A percentile compares a stretch with the other conserved stretches of the same genome.
Conservation (phyloP, 64 coral and sea anemone genomes). For the Porites australiensis region DNA sequence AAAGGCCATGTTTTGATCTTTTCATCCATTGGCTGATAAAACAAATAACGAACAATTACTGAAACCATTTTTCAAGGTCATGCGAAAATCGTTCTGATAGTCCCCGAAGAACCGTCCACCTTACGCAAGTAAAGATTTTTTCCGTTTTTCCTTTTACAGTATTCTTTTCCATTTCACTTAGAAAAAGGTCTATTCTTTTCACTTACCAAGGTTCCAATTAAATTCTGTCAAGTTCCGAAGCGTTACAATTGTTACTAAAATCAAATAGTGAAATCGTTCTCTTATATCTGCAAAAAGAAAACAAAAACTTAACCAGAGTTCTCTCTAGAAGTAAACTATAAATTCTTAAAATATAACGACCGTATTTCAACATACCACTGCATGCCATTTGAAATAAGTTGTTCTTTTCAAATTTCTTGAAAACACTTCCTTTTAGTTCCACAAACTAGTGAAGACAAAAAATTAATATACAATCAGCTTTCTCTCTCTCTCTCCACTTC, state of each 20-base stretch:
- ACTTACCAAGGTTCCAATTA: conserved; percentile 96
- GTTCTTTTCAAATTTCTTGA: conserved; percentile 99
- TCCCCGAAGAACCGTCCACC: no score
- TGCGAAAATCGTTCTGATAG: no score
- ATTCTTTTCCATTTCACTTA: no score
- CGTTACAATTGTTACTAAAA: conserved; percentile 86
- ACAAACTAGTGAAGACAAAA: conserved; percentile 76
- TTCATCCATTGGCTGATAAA: no score
- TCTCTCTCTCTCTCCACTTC: no score
- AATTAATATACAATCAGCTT: neutral
- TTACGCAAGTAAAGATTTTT: no score
- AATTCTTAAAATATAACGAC: neutral
- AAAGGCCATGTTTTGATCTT: no score
- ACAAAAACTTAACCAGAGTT: no score
- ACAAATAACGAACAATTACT: no score
- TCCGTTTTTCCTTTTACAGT: no score
- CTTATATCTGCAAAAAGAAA: conserved; percentile 79
- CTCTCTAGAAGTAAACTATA: neutral
- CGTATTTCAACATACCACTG: conserved; percentile 67
- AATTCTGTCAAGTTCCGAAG: conserved; percentile 95
- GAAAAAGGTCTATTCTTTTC: neutral
- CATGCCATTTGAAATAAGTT: conserved; percentile 99
- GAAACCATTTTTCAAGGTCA: no score
- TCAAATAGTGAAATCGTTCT: conserved; percentile 94
- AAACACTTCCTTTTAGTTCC: conserved; percentile 96